Conservation (phyloP, 2,797 vertebrate species). For the Spondyliosoma cantharus region DNA sequence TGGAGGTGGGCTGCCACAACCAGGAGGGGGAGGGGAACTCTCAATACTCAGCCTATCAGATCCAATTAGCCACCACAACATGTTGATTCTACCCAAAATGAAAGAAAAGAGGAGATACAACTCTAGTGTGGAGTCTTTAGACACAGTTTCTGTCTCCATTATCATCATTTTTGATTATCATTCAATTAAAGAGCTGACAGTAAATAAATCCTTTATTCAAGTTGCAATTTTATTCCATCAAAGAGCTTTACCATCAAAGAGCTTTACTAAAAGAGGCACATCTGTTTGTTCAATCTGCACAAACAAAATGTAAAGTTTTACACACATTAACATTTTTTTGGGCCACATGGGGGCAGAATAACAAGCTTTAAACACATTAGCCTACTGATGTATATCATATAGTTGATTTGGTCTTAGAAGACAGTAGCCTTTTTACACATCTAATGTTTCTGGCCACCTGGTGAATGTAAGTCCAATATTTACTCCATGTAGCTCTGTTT, state of each 20-base stretch:
- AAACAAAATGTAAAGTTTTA: neutral
- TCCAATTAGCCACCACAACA: constrained; percentile 46
- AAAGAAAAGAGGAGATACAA: constrained; percentile 15
- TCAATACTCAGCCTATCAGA: constrained; percentile 42
- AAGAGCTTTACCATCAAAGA: neutral
- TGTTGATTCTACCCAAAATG: constrained; percentile 23
- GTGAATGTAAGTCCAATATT: accelerated
- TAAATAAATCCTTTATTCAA: neutral
- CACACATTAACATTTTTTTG: neutral
- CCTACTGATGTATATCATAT: too few species aligned
- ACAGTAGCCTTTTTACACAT: neutral
- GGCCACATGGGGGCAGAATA: neutral
- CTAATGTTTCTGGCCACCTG: neutral
- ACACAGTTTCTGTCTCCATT: neutral
- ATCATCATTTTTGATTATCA: neutral
- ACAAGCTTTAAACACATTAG: neutral
- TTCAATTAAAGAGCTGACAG: neutral
- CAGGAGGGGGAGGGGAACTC: constrained; percentile 49
- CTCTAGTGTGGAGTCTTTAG: neutral
- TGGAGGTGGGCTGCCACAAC: constrained; percentile 33
- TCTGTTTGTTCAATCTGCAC: neutral
- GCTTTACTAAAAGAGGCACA: neutral
- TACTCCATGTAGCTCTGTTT: neutral
- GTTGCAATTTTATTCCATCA: neutral
- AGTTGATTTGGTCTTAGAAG: neutral